Evolutionary conservation across 2,113 vertebrate species (phyloP), one percentile per base, ranked within the genome.

Genomic region (Lampris megalopsis): DNA sequence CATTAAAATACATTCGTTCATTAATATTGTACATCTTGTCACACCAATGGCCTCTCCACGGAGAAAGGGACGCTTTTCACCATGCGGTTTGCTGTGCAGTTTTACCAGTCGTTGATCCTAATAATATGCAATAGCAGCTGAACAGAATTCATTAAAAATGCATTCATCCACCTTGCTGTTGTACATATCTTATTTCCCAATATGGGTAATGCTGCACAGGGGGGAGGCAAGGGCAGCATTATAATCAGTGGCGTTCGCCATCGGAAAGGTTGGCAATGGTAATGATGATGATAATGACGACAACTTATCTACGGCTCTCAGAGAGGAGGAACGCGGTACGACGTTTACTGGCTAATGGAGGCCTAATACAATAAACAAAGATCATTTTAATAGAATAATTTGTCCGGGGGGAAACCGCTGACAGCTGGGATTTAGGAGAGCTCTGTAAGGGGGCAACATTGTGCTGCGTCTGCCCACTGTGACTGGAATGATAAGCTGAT

Each of bases 91-190:
- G 50, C 50, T 53, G 50, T 5, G 0, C 13, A 4, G 11, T 13
- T 3, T 59, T 52, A 2, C 24, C 24, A 24, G 24, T 24, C 24
- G 3, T 53, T 13, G 41, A 58, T 24, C 56, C 71, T 54, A 43
- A 38, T 11, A 24, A 63, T 61, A 0, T 43, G 24, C 70, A 63
- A 9, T 1, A 24, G 24, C 43, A 52, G 59, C 61, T 35, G 0
- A 43, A 57, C 37, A 47, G 0, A 6, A 42, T 45, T 62, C 83
- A 82, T 86, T 86, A 71, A 82, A 86, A 80, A 70, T 9, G 54
- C 69, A 73, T 82, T 62, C 43, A 72, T 41, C 57, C 37, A 54
- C 41, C 38, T 35, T 6, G 2, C 24, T 1, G 48, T 7, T 45
- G 43, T 45, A 45, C 43, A 45, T 45, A 45, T 7, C 47, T n/a